Base-by-base conservation (phyloP, 2,797 vertebrate genomes). In the Microctenopoma stevenorrisi region DNA sequence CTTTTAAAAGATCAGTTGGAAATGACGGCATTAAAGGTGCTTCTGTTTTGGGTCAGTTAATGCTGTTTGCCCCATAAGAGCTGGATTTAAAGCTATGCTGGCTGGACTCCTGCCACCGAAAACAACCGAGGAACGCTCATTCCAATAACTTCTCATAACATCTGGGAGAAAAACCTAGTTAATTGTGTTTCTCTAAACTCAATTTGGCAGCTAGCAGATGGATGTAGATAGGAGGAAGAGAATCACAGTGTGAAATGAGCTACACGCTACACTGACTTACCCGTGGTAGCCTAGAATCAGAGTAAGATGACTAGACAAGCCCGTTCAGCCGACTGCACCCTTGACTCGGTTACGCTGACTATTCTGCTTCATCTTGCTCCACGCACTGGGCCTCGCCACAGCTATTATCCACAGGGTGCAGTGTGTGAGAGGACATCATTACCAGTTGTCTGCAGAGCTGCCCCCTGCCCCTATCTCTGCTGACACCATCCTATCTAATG, bases 401-500 rank as follows among this genome's bases (percentile, higher is more conserved):
- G 84, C 86, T 74, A 89, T 91, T 88, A 91, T 84, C 84, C 83
- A 67, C 86, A 74, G 64, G 71, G 75, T 68, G 77, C 73, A 9
- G 42, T 18, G 57, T 88, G 87, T 84, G 86, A 90, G 85, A 92
- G 78, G 85, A 90, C 88, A 91, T 91, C 88, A 91, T 92, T 91
- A 90, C 86, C 72, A 82, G 78, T 88, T 89, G 89, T 90, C 91
- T 72, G 67, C 74, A 62, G 82, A 57, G 67, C 75, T 53, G 75
- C 75, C 80, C 79, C 64, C 72, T 55, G 42, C 66, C 30, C 78
- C 76, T 79, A 78, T 86, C 82, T 90, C 79, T 48, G 56, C 83
- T 68, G 71, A 82, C 68, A 69, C 81, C 69, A 51, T 71, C 76
- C 85, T 68, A 87, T 89, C 82, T 87, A 70, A 71, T 43, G 25